Evolutionary conservation across 2,888 invertebrate species (phyloP).

Genomic region (Tetrapedia diversipes): DNA sequence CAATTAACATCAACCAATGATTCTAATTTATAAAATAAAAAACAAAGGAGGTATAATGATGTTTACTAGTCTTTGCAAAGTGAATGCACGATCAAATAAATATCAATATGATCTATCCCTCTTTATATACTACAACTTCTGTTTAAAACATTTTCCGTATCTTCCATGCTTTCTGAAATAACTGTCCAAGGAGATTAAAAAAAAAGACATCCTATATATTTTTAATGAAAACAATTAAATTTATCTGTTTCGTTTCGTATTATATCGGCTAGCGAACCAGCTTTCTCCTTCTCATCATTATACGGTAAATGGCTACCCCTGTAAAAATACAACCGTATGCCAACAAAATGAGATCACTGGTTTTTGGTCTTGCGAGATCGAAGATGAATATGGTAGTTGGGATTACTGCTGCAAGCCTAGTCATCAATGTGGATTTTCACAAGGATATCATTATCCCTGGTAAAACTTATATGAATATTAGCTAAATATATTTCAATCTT

Average conservation of each 20-base stretch:
- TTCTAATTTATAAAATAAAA: no score
- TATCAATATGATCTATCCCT: no score
- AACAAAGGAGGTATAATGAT: no score
- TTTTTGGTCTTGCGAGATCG: slow-evolving; percentile 93
- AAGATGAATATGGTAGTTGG: slow-evolving; percentile 89
- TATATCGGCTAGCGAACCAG: slow-evolving; percentile 34
- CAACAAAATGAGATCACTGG: slow-evolving; percentile 90
- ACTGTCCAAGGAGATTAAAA: no score
- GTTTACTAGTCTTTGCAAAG: no score
- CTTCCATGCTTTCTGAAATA: no score
- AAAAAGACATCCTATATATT: not conserved
- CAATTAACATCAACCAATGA: no score
- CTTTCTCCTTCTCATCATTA: slow-evolving; percentile 88
- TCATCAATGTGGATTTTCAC: slow-evolving; percentile 92
- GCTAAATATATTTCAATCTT: not conserved
- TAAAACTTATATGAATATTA: slow-evolving; percentile 76
- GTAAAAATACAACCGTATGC: slow-evolving; percentile 88
- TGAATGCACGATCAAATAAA: no score
- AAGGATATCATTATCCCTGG: slow-evolving; percentile 93
- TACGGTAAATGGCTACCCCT: slow-evolving; percentile 92
- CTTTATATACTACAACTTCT: no score
- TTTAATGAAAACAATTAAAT: not conserved
- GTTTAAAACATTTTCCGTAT: no score
- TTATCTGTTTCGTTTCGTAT: not conserved
- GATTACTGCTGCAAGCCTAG: slow-evolving; percentile 94